These are phyloP conservation scores for Agapostemon virescens DNA, from an alignment of 2,888 invertebrate genomes.

Conservation along the genomic window DNA sequence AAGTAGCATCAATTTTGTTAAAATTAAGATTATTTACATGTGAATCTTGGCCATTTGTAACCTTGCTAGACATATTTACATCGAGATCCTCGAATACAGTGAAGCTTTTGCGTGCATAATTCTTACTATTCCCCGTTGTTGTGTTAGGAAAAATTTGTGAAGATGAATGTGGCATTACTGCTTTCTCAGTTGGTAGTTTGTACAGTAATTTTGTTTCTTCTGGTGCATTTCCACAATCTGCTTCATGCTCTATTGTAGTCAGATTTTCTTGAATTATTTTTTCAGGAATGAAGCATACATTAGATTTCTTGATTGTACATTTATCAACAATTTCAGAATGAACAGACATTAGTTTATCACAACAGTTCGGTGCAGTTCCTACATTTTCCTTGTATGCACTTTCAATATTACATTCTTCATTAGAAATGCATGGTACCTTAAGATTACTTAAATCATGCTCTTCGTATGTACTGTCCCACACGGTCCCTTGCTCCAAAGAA, in stretches of 20 bases:
- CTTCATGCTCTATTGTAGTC: background rate
- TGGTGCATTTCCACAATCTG: background rate
- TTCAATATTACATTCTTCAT: slow-evolving; percentile 10
- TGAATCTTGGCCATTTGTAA: background rate
- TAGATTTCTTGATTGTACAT: background rate
- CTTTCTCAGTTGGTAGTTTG: background rate
- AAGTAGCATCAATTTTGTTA: slow-evolving; percentile 22
- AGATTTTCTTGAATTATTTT: background rate
- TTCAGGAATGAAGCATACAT: background rate
- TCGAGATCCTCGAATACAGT: slow-evolving; percentile 27
- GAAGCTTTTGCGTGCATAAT: background rate
- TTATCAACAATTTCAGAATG: background rate
- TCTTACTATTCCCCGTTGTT: background rate
- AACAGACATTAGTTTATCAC: background rate
- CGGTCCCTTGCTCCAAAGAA: slow-evolving; percentile 73
- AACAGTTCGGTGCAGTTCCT: background rate
- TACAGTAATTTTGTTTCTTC: background rate
- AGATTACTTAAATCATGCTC: slow-evolving; percentile 71
- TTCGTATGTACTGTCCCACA: slow-evolving; percentile 76
- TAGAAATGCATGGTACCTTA: slow-evolving; percentile 34
- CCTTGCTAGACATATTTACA: background rate
- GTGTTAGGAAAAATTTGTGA: background rate
- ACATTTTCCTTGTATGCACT: slow-evolving; percentile 12
- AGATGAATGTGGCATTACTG: background rate
- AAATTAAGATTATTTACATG: background rate